phyloP scores from a whole-genome alignment of 2,113 vertebrate species.

The Pterocles orientalis region DNA sequence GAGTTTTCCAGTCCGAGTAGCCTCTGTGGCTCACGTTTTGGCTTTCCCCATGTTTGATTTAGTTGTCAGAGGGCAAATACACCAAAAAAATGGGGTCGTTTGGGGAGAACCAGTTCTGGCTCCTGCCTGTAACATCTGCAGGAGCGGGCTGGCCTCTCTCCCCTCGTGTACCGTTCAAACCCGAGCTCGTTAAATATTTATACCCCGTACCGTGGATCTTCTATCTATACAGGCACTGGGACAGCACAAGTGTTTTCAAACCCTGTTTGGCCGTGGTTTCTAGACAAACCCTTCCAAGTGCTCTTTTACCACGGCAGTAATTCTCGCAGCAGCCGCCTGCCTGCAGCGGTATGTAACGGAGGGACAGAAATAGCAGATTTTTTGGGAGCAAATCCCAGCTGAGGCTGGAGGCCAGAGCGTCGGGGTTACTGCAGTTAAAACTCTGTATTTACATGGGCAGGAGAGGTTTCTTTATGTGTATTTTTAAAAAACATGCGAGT shows the following conservation, averaged over 20 bases:
- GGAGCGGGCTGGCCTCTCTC: not conserved
- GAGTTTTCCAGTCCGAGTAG: not conserved
- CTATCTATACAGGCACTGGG: not conserved
- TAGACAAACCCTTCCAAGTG: not conserved
- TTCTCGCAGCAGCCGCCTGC: not conserved
- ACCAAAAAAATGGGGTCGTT: not conserved
- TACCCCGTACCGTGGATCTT: fast-evolving
- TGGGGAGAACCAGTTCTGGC: not conserved
- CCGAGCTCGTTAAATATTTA: not conserved
- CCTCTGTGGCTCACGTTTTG: fast-evolving
- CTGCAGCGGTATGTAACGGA: fast-evolving
- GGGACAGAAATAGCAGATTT: not conserved
- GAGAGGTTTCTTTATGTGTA: not conserved
- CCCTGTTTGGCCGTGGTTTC: not conserved
- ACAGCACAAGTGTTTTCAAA: not conserved
- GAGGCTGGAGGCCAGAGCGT: not conserved
- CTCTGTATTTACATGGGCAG: not conserved
- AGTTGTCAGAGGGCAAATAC: not conserved
- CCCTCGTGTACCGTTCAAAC: not conserved
- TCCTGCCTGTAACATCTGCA: not conserved
- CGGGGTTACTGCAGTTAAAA: not conserved
- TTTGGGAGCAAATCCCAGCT: not conserved
- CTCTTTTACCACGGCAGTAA: not conserved
- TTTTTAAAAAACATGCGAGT: not conserved
- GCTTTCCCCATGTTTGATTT: not conserved